A percentile compares a stretch with the other conserved stretches of the same genome.
Evolutionary conservation across 2,797 vertebrate species (phyloP).

Genomic region (Phataginus tetradactyla): DNA sequence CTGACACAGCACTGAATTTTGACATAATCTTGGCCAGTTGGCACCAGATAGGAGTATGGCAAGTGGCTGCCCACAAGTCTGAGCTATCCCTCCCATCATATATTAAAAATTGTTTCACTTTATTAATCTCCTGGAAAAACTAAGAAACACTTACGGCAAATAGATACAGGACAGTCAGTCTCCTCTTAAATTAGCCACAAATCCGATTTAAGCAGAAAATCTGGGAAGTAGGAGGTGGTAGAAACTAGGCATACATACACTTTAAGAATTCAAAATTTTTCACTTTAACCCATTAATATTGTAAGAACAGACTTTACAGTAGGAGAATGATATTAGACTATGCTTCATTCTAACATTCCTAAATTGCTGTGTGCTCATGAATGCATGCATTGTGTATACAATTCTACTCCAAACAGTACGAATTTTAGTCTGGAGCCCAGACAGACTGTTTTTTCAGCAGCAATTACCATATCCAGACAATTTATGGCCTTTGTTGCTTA

Average conservation of each 20-base stretch:
- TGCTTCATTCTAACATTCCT: background rate
- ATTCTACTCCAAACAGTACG: background rate
- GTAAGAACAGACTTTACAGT: background rate
- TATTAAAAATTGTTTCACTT: background rate
- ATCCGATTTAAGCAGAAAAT: conserved; percentile 37
- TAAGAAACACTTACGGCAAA: background rate
- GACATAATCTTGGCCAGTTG: background rate
- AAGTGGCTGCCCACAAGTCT: background rate
- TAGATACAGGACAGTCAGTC: background rate
- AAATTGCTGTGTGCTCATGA: background rate
- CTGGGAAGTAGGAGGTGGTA: conserved; percentile 27
- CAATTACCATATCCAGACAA: background rate
- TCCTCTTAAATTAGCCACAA: conserved; percentile 6
- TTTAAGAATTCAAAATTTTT: background rate
- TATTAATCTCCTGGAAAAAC: background rate
- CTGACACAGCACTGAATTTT: background rate
- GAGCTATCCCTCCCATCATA: background rate
- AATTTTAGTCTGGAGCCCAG: background rate
- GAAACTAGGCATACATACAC: background rate
- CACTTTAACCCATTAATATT: background rate
- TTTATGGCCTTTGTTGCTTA: background rate
- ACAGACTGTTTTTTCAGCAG: background rate
- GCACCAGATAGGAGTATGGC: background rate
- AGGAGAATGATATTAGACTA: background rate
- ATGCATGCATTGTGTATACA: background rate